A percentile compares a stretch with the other conserved stretches of the same genome.
These are phyloP conservation scores for Holotrichia oblita DNA, from an alignment of 1,140 invertebrate species.

Conservation along the genomic window DNA sequence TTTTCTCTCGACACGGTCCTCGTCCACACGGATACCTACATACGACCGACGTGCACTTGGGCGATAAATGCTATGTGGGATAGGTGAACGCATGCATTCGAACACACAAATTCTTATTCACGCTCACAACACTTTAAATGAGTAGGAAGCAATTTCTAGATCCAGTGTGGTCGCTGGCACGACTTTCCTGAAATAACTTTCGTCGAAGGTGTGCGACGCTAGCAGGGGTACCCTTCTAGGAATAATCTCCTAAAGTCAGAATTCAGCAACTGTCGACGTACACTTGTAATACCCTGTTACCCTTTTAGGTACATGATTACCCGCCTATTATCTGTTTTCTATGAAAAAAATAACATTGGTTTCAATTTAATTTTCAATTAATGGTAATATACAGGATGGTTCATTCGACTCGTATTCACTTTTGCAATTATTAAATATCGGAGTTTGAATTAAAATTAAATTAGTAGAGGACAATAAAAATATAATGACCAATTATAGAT, in stretches of 20 bases:
- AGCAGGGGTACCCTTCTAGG: constrained; percentile 3
- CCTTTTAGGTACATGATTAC: no score
- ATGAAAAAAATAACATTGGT: no score
- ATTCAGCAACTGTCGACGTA: constrained; percentile 6
- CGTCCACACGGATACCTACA: neutral
- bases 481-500: no score
- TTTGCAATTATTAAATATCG: no score
- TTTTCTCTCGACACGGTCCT: neutral
- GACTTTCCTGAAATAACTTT: constrained; percentile 32
- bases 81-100: constrained; percentile 19
- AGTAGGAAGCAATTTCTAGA: constrained; percentile 40
- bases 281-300: neutral
- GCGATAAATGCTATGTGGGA: neutral
- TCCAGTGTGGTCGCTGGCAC: constrained; percentile 33
- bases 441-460: no score
- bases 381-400: no score
- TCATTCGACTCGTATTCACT: no score
- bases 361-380: no score
- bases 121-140: constrained; percentile 12
- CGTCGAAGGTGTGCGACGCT: constrained; percentile 7
- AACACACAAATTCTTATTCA: constrained; percentile 1
- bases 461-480: no score
- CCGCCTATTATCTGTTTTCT: no score
- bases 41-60: neutral
- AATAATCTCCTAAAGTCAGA: constrained; percentile 1